Evolutionary conservation across 2,888 invertebrate genomes (phyloP), one percentile per base, ranked within the genome.

Genomic region (Bugulina stolonifera): DNA sequence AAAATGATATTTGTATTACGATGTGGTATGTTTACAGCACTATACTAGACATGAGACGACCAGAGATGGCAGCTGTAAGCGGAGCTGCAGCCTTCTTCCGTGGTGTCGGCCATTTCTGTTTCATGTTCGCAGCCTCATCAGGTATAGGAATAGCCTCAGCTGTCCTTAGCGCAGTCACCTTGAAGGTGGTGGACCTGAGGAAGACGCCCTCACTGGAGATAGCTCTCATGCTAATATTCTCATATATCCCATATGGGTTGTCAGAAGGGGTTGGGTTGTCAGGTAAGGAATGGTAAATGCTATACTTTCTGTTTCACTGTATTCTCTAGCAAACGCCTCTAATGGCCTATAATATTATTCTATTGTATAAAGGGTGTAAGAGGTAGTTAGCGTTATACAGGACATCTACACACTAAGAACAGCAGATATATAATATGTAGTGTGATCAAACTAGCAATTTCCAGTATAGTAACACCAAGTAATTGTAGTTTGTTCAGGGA

Each of bases 81-180:
- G 83, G 81, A 0, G 77, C 80, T 0, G 76, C 92, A 84, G 93
- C 94, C 1, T 91, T 96, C 75, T 87, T 94, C 64, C 89, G 93
- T 72, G 94, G 94, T 0, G 89, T 97, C 54, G 91, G 92, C 78
- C 83, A 87, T 25, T 98, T 99, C 85, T 94, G 93, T 84, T 87
- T 94, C 76, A 97, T 98, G 93, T 99, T 99, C 84, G 95, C 99
- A 86, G 96, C 95, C 5, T 99, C 98, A 0, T 96, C 98, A 73
- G 93, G 93, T 52, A 94, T 99, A 77, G 99, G 99, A 29, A 93
- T 94, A 0, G 88, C 93, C 23, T 95, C 95, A 87, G 99, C 97
- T 57, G 88, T 99, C 32, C 89, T 94, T 52, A 96, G 82, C 77
- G 82, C 84, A 29, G 76, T 83, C 85, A 84, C 97, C 57, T 87